These are phyloP conservation scores for Eurytoma californica DNA, from an alignment of 2,888 invertebrate species.

Conservation along the genomic window DNA sequence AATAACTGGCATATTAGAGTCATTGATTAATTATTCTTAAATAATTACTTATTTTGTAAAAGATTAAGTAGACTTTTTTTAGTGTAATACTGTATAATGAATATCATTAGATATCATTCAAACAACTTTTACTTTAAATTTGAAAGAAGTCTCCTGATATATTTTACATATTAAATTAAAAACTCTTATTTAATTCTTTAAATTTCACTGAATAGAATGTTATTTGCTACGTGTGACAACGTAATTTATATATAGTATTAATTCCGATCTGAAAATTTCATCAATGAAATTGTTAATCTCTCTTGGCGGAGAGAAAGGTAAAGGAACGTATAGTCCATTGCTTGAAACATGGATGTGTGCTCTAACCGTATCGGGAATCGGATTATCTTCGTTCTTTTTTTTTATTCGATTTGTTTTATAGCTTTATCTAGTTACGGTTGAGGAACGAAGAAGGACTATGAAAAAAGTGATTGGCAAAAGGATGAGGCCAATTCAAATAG, in stretches of 20 bases:
- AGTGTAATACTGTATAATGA: too few relatives aligned
- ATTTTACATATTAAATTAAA: too few relatives aligned
- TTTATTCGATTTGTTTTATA: constrained; percentile 31
- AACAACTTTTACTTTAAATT: too few relatives aligned
- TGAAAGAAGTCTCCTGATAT: too few relatives aligned
- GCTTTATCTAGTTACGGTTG: constrained; percentile 17
- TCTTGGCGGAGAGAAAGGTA: constrained; percentile 7
- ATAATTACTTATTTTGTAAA: too few relatives aligned
- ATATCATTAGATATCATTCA: too few relatives aligned
- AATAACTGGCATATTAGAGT: too few relatives aligned
- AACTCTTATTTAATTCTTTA: too few relatives aligned
- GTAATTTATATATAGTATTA: neutral
- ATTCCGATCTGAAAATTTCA: neutral
- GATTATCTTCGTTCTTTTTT: constrained; percentile 24
- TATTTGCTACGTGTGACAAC: neutral
- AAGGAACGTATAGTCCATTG: neutral
- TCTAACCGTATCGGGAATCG: constrained; percentile 24
- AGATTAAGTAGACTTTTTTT: too few relatives aligned
- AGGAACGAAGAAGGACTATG: constrained; percentile 31
- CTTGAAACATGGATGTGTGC: neutral
- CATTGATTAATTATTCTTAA: too few relatives aligned
- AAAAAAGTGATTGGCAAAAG: constrained; percentile 29
- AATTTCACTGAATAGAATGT: neutral
- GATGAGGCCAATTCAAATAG: constrained; percentile 24
- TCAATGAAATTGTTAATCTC: constrained; percentile 4